Conservation (phyloP, 2,113 vertebrate genomes). For the Carassius gibelio region DNA sequence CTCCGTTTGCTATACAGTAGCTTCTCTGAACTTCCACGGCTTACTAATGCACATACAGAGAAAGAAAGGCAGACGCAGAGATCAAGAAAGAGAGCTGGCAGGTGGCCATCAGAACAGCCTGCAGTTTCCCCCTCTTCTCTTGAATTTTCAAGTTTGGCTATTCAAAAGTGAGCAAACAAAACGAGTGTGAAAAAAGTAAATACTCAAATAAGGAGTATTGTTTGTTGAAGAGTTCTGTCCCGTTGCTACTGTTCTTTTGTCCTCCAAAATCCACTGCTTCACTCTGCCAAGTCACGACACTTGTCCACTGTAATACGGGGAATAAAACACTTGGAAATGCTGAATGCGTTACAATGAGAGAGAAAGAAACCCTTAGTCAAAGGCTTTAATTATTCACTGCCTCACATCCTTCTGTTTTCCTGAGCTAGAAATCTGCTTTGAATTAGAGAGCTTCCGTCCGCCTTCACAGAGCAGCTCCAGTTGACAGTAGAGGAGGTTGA, state of each 20-base stretch:
- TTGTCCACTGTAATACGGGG: conserved; percentile 20
- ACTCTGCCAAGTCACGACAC: conserved; percentile 18
- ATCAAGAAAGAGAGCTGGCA: background rate
- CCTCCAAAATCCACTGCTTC: conserved; percentile 9
- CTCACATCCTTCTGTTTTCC: conserved; percentile 69
- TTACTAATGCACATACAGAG: conserved; percentile 32
- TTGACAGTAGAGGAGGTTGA: conserved; percentile 33
- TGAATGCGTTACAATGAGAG: conserved; percentile 5
- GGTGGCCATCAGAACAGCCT: conserved; percentile 31
- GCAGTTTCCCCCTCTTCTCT: conserved; percentile 10
- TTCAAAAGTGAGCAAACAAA: conserved; percentile 11
- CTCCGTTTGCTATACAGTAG: conserved; percentile 42
- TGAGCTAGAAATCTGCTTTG: conserved; percentile 74
- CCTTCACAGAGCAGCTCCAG: conserved; percentile 60
- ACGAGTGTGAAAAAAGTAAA: background rate
- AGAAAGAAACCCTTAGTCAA: background rate
- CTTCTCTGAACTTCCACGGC: conserved; percentile 37
- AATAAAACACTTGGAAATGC: background rate
- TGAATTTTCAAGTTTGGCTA: background rate
- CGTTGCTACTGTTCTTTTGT: conserved; percentile 29
- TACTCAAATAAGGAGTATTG: conserved; percentile 32
- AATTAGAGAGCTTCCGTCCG: conserved; percentile 73
- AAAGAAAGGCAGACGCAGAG: conserved; percentile 12
- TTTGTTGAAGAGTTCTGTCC: conserved; percentile 15
- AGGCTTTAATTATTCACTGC: conserved; percentile 50